These are phyloP conservation scores for Rhinoraja longicauda DNA, from an alignment of 2,797 vertebrate genomes.

Conservation along the genomic window DNA sequence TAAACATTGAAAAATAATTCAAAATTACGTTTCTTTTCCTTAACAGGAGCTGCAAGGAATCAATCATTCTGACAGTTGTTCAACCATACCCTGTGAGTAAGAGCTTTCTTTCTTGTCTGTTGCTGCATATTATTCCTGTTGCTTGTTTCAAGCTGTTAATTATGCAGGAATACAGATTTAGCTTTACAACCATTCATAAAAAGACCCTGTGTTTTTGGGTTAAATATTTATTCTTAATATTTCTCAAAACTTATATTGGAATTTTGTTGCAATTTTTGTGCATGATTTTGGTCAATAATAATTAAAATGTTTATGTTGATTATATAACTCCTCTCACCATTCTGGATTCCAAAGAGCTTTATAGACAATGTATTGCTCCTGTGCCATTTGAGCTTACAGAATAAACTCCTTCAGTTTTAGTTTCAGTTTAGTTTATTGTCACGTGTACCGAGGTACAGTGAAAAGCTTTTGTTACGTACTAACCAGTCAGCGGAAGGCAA, in stretches of 20 bases:
- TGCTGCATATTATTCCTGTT: neutral
- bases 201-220: neutral
- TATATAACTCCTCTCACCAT: neutral
- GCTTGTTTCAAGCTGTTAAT: neutral
- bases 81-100: slow-evolving; percentile 92
- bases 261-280: neutral
- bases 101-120: neutral
- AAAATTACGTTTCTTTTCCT: slow-evolving; percentile 45
- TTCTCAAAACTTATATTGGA: neutral
- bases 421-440: no score
- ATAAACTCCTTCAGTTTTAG: neutral
- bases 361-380: no score
- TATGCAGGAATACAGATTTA: neutral
- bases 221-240: neutral
- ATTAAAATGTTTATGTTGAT: neutral
- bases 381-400: no score
- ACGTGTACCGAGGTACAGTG: no score
- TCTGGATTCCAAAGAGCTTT: neutral
- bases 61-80: slow-evolving; percentile 87
- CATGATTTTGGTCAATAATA: neutral
- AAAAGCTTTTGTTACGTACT: no score
- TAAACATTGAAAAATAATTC: slow-evolving; percentile 45
- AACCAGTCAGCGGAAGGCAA: no score
- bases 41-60: slow-evolving; percentile 93
- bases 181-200: neutral